Evolutionary conservation across 2,888 invertebrate species (phyloP), one percentile per base, ranked within the genome.

Genomic region (Argynnis bischoffii): DNA sequence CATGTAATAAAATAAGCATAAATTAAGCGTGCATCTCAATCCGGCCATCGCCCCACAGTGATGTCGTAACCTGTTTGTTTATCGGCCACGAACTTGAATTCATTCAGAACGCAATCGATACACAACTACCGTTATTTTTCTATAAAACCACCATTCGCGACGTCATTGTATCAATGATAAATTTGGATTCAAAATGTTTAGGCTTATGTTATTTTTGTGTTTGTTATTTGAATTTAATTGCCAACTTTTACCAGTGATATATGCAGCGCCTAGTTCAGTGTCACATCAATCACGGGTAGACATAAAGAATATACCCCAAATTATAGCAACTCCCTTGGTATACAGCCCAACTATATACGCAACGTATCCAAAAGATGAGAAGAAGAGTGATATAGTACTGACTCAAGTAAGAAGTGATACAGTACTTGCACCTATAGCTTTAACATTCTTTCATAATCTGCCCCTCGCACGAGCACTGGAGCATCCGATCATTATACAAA

Each of bases 251-350:
- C 88, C 88, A 56, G 63, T 89, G 11, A 86, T 90, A 73, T 87
- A 89, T 72, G 85, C 89, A 18, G 90, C 93, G 41, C 94, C 94
- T 1, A 93, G 93, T 76, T 90, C 94, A 55, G 93, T 94, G 26
- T 93, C 93, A 1, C 93, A 93, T 78, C 94, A 94, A 78, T 94
- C 94, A 63, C 88, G 93, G 61, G 86, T 93, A 63, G 92, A 94
- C 74, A 90, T 94, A 56, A 83, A 80, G 64, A 86, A 89, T 64
- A 78, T 79, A 26, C 88, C 87, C 35, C 78, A 76, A 0, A 76
- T 82, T 47, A 72, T 88, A 70, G 72, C 84, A 2, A 73, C 80
- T 0, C 87, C 88, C 1, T 66, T 89, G 13, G 75, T 90, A 50
- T 90, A 90, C 68, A 87, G 80, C 67, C 88, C 81, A 21, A 74